A percentile compares a stretch with the other conserved stretches of the same genome.
Conservation (phyloP, 2,888 invertebrate genomes). For the Eristalis tenax region DNA sequence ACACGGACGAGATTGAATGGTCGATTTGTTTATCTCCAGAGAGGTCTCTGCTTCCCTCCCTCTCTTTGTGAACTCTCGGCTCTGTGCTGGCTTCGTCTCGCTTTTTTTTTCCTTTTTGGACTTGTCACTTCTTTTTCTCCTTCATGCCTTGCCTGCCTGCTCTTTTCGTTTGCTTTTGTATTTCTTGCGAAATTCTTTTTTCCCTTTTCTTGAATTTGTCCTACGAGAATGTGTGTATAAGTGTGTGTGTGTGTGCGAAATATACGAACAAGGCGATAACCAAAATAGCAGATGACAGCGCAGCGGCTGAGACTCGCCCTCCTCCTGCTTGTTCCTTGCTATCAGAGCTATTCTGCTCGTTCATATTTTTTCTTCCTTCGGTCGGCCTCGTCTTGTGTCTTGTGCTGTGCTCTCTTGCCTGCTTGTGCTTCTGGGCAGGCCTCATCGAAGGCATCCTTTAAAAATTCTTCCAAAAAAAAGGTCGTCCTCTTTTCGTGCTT, state of each 20-base stretch:
- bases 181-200: conserved; percentile 18
- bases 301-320: conserved; percentile 27
- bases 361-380: neutral
- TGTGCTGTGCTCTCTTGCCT: too few species aligned
- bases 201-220: conserved; percentile 35
- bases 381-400: neutral
- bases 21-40: conserved; percentile 67
- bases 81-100: neutral
- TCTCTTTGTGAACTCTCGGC: neutral
- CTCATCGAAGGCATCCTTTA: conserved; percentile 35
- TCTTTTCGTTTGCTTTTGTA: neutral
- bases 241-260: conserved; percentile 16
- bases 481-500: neutral
- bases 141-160: neutral
- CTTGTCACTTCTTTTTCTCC: neutral
- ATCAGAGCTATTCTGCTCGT: neutral
- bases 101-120: neutral
- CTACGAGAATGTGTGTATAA: conserved; percentile 51
- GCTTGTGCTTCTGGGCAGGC: neutral
- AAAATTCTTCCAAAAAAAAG: neutral
- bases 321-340: neutral
- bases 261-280: conserved; percentile 38
- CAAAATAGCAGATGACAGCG: conserved; percentile 68
- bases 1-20: conserved; percentile 70
- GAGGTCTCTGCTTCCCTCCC: neutral